Percentiles rank a stretch among this genome's conserved stretches.
Conservation (phyloP, 2,113 vertebrate species). For the Aspiorhynchus laticeps region DNA sequence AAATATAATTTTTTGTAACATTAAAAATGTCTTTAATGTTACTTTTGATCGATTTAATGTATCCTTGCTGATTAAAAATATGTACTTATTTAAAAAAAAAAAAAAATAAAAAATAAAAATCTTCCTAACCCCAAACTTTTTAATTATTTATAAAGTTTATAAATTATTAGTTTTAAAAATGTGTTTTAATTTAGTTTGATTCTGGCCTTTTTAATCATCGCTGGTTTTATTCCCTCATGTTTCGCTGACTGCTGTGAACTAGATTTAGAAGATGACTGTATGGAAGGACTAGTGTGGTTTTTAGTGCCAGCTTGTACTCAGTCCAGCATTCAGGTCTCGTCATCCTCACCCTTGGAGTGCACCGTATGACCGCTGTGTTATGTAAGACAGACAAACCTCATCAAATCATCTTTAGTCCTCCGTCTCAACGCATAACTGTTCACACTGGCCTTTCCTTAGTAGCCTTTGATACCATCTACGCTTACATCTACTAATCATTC, state of each 20-base stretch:
- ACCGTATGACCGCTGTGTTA: neutral
- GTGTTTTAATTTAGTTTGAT: too few species aligned
- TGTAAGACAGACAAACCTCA: neutral
- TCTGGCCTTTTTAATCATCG: too few species aligned
- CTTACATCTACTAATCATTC: neutral
- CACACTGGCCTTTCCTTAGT: neutral
- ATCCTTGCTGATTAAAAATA: neutral
- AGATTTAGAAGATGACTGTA: conserved; percentile 6
- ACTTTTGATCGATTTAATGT: neutral
- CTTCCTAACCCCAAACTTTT: too few species aligned
- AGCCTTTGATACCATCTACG: neutral
- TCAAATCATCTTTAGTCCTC: conserved; percentile 5
- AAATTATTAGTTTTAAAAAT: too few species aligned
- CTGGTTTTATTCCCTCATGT: neutral
- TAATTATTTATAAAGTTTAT: too few species aligned
- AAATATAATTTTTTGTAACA: neutral
- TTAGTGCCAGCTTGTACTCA: neutral
- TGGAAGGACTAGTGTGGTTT: neutral
- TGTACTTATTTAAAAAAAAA: neutral
- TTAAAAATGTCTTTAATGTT: neutral
- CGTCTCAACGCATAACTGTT: neutral
- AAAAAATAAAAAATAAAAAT: too few species aligned
- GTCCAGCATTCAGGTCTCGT: neutral
- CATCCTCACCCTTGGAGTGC: neutral
- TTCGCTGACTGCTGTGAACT: neutral